Conservation (phyloP, 2,888 invertebrate genomes). For the Parapristionchus giblindavisi region DNA sequence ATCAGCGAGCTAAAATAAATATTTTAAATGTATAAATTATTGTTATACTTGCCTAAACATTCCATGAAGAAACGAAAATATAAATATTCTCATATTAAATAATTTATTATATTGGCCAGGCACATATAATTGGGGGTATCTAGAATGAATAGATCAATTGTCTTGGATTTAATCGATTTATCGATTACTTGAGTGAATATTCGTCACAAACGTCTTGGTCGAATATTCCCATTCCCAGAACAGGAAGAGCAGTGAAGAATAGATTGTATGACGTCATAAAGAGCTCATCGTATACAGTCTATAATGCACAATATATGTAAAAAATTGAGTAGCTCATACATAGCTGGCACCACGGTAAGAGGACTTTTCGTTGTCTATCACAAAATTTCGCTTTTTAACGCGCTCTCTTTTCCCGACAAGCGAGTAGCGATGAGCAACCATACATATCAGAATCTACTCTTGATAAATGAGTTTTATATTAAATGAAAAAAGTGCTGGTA, state of each 20-base stretch:
- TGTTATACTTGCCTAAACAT: slow-evolving; percentile 77
- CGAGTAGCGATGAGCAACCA: too few species aligned
- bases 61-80: slow-evolving; percentile 93
- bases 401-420: too few species aligned
- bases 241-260: slow-evolving; percentile 97
- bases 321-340: not conserved
- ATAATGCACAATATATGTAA: too few species aligned
- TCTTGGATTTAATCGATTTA: not conserved
- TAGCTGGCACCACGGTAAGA: too few species aligned
- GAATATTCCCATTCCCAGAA: slow-evolving; percentile 93
- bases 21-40: not conserved
- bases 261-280: slow-evolving; percentile 99
- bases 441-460: too few species aligned
- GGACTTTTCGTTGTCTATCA: too few species aligned
- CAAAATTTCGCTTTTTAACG: too few species aligned
- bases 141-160: slow-evolving; percentile 8
- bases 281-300: slow-evolving; percentile 99
- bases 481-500: too few species aligned
- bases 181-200: slow-evolving; percentile 58
- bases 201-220: slow-evolving; percentile 88
- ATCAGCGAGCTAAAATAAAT: slow-evolving; percentile 80
- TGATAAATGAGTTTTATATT: too few species aligned
- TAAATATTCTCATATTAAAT: slow-evolving; percentile 88
- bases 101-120: slow-evolving; percentile 92
- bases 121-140: slow-evolving; percentile 90